phyloP scores from a whole-genome alignment of 1,140 invertebrate genomes.

The Cecropterus lyciades region DNA sequence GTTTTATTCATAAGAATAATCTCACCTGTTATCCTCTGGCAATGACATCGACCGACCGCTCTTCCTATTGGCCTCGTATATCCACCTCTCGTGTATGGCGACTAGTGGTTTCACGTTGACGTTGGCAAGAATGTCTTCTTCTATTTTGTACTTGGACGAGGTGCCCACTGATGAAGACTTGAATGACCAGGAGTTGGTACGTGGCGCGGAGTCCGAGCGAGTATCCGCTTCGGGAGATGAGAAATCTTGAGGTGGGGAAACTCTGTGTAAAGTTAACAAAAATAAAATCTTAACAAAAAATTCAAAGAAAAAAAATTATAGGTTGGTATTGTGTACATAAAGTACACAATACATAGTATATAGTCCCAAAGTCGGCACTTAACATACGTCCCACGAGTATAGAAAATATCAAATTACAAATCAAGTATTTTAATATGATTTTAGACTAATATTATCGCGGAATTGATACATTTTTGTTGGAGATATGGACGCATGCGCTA shows the following conservation, averaged over 20 bases:
- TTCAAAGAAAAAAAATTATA: too few relatives aligned
- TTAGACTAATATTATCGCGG: too few relatives aligned
- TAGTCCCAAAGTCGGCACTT: too few relatives aligned
- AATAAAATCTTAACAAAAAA: background rate
- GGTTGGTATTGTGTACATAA: too few relatives aligned
- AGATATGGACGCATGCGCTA: too few relatives aligned
- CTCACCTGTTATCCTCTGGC: conserved; percentile 66
- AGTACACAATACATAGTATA: too few relatives aligned
- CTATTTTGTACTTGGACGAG: conserved; percentile 42
- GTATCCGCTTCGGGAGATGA: conserved; percentile 42
- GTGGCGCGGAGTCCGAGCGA: conserved; percentile 33
- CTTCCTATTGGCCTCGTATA: conserved; percentile 72
- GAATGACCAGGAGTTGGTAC: conserved; percentile 41
- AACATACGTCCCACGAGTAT: too few relatives aligned
- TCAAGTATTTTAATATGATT: too few relatives aligned
- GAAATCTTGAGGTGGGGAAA: conserved; percentile 52
- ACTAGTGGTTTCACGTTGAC: conserved; percentile 79
- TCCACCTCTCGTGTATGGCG: conserved; percentile 80
- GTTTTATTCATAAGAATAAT: too few relatives aligned
- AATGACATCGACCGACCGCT: conserved; percentile 65
- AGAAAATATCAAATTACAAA: too few relatives aligned
- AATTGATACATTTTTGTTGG: too few relatives aligned
- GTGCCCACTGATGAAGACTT: conserved; percentile 10
- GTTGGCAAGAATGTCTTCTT: conserved; percentile 60
- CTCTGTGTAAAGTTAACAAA: conserved; percentile 31